Evolutionary conservation across 2,888 invertebrate species (phyloP).

Genomic region (Allophyes oxyacanthae): DNA sequence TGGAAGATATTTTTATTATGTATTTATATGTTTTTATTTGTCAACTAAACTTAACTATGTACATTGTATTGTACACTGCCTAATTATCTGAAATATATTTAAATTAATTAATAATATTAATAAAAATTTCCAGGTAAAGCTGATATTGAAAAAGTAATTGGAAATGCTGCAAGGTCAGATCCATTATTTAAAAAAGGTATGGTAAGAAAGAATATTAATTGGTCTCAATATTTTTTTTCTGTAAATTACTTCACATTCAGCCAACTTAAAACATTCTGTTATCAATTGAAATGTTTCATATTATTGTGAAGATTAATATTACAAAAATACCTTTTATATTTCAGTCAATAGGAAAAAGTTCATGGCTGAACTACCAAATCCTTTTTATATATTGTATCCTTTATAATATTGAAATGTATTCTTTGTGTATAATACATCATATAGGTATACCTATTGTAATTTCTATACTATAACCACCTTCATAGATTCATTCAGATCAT

Average conservation of each 20-base stretch:
- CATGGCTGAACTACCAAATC: conserved; percentile 42
- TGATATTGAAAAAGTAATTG: conserved; percentile 72
- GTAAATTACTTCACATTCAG: no score
- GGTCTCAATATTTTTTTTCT: no score
- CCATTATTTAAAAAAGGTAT: conserved; percentile 77
- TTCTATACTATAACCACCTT: no score
- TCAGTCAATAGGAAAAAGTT: conserved; percentile 53
- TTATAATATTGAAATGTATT: conserved; percentile 46
- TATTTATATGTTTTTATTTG: no score
- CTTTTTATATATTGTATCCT: conserved; percentile 67
- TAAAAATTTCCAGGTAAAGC: conserved; percentile 66
- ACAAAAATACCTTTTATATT: conserved; percentile 44
- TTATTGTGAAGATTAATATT: background rate
- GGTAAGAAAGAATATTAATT: background rate
- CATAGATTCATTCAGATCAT: no score
- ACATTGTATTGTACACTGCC: no score
- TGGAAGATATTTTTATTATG: no score
- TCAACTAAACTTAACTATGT: no score
- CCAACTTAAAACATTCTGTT: no score
- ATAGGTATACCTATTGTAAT: no score
- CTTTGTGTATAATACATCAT: background rate
- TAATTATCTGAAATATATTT: no score
- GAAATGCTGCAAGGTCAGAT: conserved; percentile 66
- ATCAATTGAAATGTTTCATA: background rate
- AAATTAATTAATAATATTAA: background rate